Evolutionary conservation across 2,888 invertebrate genomes (phyloP), one percentile per base, ranked within the genome.

Genomic region (Congeria kusceri): DNA sequence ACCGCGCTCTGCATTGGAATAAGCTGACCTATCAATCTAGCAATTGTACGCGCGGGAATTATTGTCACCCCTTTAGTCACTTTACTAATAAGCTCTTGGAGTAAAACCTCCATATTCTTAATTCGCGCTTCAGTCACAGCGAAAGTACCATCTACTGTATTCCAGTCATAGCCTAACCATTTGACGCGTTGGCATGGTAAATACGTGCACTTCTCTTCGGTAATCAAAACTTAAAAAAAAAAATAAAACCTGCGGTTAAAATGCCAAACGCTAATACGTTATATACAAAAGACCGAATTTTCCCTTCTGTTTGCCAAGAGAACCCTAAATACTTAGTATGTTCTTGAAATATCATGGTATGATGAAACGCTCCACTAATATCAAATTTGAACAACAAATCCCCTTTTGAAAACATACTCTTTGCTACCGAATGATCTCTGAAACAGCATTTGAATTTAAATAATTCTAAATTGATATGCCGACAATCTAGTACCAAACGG

Each of bases 151-250:
- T 46, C 29, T 39, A 39, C 29, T 13, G 64, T 53, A 39, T 74
- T 47, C 70, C 77, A 77, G 13, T 32, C 46, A 5, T 58, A 74
- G 18, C 79, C 83, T 3, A 82, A 53, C 77, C 77, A 83, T 11
- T 23, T 13, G 13, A 66, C 11, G 4, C 23, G 25, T 23, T 72
- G 62, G 23, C 53, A 20, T 15, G 83, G 68, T 39, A 13, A 25
- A 77, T 80, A 80, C 15, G 5, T 3, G 18, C 77, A 80, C 63
- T 84, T 80, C n/a, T 75, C 73, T n/a, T 81, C 57, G 15, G 86
- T 80, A 20, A 84, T 57, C 13, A 86, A 27, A 67, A 84, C 82
- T 1, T n/a, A n/a, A n/a, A n/a, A n/a, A n/a, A 63, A 79, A 84
- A 32, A 20, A 81, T 81, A 63, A 53, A 77, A n/a, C 80, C 76